Conservation (phyloP, 2,113 vertebrate genomes). For the Dipodomys stephensi region DNA sequence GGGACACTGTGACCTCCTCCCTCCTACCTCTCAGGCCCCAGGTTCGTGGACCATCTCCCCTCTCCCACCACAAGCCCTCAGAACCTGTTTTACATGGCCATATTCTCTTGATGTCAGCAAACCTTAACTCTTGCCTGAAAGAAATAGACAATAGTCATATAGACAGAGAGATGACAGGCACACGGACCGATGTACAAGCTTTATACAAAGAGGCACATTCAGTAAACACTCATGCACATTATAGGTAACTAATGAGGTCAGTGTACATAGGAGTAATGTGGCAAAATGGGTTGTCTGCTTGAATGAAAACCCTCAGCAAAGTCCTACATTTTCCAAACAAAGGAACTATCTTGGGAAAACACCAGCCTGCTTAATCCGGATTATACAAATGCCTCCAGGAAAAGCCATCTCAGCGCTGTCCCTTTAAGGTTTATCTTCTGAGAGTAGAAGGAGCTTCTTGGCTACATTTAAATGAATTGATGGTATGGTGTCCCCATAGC, state of each 20-base stretch:
- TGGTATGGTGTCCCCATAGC: neutral
- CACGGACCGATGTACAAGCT: neutral
- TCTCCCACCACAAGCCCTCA: neutral
- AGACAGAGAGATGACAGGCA: slow-evolving; percentile 65
- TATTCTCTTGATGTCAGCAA: neutral
- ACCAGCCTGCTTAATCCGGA: slow-evolving; percentile 20
- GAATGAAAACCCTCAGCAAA: slow-evolving; percentile 44
- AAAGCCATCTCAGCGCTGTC: neutral
- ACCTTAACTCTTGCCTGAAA: neutral
- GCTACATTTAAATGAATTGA: neutral
- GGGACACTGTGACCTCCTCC: neutral
- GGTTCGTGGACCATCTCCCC: neutral
- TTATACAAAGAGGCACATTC: slow-evolving; percentile 57
- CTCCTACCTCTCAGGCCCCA: neutral
- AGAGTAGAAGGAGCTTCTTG: neutral
- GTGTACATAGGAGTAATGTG: slow-evolving; percentile 50
- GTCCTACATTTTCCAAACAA: slow-evolving; percentile 66
- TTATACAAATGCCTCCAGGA: neutral
- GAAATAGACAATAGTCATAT: slow-evolving; percentile 43
- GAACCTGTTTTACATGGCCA: neutral
- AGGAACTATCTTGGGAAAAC: slow-evolving; percentile 36
- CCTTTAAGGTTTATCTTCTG: neutral
- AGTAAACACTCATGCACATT: slow-evolving; percentile 61
- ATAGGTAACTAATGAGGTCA: slow-evolving; percentile 73
- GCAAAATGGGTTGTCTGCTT: slow-evolving; percentile 63